These are phyloP conservation scores for Pyrgilauda ruficollis DNA, from an alignment of 2,113 vertebrate species.

Conservation along the genomic window DNA sequence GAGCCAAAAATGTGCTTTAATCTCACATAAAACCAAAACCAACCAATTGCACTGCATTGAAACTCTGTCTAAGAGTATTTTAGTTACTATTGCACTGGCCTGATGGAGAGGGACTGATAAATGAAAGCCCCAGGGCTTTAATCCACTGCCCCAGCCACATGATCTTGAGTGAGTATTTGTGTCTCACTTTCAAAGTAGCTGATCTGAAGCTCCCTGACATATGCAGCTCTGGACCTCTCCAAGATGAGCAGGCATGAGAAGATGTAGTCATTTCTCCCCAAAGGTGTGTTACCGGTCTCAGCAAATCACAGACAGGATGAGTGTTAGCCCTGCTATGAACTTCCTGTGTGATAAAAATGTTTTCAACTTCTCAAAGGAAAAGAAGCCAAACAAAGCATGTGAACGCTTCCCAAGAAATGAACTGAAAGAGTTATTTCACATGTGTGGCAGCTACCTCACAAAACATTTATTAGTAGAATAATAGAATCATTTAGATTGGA, in stretches of 20 bases:
- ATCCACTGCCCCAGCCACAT: not conserved
- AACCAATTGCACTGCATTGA: not conserved
- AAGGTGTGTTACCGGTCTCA: not conserved
- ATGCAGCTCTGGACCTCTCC: not conserved
- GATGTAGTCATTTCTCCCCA: not conserved
- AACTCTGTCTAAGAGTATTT: not conserved
- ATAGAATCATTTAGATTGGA: not conserved
- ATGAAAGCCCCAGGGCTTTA: not conserved
- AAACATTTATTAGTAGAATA: not conserved
- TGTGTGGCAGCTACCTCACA: not conserved
- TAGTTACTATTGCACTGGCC: not conserved
- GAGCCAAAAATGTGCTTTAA: not conserved
- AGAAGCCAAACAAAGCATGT: not conserved
- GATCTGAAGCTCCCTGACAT: not conserved
- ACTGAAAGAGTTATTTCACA: not conserved
- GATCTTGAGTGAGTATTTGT: not conserved
- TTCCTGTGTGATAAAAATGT: not conserved
- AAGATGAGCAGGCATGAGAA: not conserved
- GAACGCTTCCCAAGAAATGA: not conserved
- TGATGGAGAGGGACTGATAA: not conserved
- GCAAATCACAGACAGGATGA: not conserved
- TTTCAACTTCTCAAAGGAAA: not conserved
- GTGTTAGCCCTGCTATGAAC: not conserved
- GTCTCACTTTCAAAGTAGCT: not conserved
- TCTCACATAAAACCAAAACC: not conserved